Evolutionary conservation across 2,888 invertebrate genomes (phyloP).

Genomic region (Coelinius sp.): DNA sequence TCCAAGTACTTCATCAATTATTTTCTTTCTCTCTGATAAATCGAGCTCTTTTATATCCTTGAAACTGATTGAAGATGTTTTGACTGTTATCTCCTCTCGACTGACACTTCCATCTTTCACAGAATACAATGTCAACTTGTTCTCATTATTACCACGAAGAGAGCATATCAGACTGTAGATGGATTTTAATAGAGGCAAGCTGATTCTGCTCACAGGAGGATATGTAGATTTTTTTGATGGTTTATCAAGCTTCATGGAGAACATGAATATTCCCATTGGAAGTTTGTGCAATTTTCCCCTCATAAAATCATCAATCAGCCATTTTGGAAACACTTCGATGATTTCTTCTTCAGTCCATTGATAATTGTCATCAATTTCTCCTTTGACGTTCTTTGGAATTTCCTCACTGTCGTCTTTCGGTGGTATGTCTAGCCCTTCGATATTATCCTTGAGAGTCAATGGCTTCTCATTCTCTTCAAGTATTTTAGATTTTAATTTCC

Average conservation of each 20-base stretch:
- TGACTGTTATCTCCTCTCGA: background rate
- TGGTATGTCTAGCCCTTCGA: background rate
- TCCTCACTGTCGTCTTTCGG: background rate
- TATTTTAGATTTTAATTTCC: background rate
- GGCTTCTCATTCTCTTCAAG: no score
- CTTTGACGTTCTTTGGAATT: no score
- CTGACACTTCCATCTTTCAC: background rate
- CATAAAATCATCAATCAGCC: background rate
- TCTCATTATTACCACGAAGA: background rate
- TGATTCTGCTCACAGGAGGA: background rate
- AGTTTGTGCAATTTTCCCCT: background rate
- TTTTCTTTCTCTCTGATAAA: background rate
- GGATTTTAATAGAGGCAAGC: background rate
- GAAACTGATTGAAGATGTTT: background rate
- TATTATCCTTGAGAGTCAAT: background rate
- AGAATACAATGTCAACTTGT: background rate
- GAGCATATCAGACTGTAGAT: background rate
- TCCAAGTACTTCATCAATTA: background rate
- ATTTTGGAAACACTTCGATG: background rate
- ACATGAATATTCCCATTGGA: background rate
- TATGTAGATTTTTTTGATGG: background rate
- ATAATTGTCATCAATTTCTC: background rate
- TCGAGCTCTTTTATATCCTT: background rate
- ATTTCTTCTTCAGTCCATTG: background rate
- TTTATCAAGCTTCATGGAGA: background rate